phyloP scores from a whole-genome alignment of 2,113 vertebrate species.

The Hylia prasina region DNA sequence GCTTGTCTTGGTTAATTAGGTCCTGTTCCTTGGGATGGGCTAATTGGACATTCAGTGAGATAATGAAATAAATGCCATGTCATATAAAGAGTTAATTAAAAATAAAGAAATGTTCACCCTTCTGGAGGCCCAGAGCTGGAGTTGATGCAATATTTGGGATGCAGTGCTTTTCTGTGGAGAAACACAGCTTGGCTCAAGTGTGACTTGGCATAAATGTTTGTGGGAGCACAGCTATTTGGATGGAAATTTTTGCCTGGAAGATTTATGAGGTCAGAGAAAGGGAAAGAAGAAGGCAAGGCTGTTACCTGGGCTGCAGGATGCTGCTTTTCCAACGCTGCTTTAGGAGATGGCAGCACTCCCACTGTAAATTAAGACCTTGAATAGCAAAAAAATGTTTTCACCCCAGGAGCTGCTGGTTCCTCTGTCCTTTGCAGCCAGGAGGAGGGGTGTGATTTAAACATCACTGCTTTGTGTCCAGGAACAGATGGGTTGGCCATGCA shows the following conservation, averaged over 20 bases:
- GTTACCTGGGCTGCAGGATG: neutral
- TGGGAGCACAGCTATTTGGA: neutral
- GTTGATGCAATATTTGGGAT: slow-evolving; percentile 31
- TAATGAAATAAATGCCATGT: slow-evolving; percentile 45
- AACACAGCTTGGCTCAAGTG: neutral
- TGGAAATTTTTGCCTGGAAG: slow-evolving; percentile 17
- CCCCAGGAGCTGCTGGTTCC: neutral
- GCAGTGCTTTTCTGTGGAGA: neutral
- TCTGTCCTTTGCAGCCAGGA: neutral
- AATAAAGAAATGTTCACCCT: neutral
- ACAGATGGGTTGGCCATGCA: neutral
- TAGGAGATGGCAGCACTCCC: neutral
- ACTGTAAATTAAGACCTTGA: slow-evolving; percentile 10
- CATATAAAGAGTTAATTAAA: slow-evolving; percentile 52
- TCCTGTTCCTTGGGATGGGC: neutral
- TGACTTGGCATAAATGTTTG: slow-evolving; percentile 53
- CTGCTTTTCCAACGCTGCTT: neutral
- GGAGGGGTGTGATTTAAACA: neutral
- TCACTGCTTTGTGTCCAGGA: neutral
- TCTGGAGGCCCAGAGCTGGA: neutral
- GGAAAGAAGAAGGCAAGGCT: neutral
- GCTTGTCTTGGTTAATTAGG: slow-evolving; percentile 44
- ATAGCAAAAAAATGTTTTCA: neutral
- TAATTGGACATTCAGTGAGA: slow-evolving; percentile 43
- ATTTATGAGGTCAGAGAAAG: slow-evolving; percentile 41